phyloP scores from a whole-genome alignment of 2,797 vertebrate species.

The Clamator glandarius region DNA sequence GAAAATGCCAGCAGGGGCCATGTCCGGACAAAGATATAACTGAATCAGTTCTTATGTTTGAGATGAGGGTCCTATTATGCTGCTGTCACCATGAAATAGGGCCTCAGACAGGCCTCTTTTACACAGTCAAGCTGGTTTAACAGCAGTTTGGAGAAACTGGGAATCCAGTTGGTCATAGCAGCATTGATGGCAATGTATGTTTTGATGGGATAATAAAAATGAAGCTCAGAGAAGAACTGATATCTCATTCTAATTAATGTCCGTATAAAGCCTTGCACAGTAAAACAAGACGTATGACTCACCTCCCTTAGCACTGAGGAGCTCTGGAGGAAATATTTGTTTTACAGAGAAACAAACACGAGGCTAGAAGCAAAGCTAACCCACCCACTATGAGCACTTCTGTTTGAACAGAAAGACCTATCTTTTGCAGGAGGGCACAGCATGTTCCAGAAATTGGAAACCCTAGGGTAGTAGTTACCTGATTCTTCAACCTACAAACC shows the following conservation, averaged over 20 bases:
- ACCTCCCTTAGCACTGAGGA: neutral
- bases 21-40: neutral
- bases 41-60: neutral
- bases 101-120: neutral
- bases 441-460: neutral
- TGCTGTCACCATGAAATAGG: neutral
- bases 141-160: neutral
- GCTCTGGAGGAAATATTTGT: neutral
- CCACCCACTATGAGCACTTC: accelerated
- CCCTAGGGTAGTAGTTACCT: neutral
- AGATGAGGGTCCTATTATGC: neutral
- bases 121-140: neutral
- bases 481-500: neutral
- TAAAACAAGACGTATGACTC: neutral
- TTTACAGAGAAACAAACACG: neutral
- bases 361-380: neutral
- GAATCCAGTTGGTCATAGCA: neutral
- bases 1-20: neutral
- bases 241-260: neutral
- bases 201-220: neutral
- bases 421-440: neutral
- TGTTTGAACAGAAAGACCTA: neutral
- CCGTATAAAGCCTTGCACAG: neutral
- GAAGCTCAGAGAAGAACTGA: neutral
- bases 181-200: neutral